A percentile compares a stretch with the other conserved stretches of the same genome.
Conservation (phyloP, 2,888 invertebrate species). For the Eupithecia inturbata region DNA sequence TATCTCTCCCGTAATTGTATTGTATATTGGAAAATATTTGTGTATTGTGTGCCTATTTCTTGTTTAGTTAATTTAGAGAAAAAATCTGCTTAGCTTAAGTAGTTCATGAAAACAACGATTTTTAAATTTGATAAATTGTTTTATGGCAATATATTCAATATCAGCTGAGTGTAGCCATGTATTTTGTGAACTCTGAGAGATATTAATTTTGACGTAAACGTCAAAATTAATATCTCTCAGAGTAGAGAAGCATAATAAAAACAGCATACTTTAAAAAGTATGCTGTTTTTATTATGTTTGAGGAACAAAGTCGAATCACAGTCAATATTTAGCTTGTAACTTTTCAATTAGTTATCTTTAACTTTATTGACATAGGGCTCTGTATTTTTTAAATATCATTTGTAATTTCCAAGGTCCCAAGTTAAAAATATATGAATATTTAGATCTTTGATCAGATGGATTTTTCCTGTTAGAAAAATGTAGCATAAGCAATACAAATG, state of each 20-base stretch:
- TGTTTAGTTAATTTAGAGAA: background rate
- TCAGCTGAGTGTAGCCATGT: conserved; percentile 3
- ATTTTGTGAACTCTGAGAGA: background rate
- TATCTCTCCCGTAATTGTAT: background rate
- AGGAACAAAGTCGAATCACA: background rate
- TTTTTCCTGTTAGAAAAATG: background rate
- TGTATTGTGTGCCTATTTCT: background rate
- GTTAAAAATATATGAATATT: background rate
- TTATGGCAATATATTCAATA: background rate
- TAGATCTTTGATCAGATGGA: background rate
- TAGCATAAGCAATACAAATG: background rate
- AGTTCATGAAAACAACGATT: background rate
- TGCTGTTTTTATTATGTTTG: background rate
- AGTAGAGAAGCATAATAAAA: no score
- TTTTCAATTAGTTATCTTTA: background rate
- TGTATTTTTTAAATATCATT: background rate
- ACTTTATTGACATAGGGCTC: background rate
- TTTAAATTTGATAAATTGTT: background rate
- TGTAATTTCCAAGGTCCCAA: background rate
- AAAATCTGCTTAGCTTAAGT: background rate
- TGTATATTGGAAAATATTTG: background rate
- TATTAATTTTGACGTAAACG: no score
- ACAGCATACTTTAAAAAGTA: no score
- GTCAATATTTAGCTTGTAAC: conserved; percentile 1
- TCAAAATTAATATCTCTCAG: no score